Evolutionary conservation across 2,888 invertebrate species (phyloP).

Genomic region (Tetropium fuscum): DNA sequence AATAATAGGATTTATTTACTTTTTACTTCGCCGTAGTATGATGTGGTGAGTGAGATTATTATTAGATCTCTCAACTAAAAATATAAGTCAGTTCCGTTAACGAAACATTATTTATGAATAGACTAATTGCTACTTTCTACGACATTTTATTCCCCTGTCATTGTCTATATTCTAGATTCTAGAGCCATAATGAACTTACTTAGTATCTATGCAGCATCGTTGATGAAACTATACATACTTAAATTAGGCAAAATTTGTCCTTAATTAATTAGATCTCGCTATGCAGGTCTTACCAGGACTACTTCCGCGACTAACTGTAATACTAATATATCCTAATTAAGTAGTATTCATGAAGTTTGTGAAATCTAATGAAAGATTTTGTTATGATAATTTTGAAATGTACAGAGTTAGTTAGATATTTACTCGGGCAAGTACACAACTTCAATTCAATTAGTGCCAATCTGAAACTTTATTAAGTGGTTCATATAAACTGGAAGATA

Average conservation of each 20-base stretch:
- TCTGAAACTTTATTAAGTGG: conserved; percentile 57
- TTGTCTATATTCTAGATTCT: too few species aligned
- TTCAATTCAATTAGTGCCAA: conserved; percentile 57
- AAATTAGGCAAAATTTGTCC: not conserved
- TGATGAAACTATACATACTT: not conserved
- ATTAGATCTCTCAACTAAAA: too few species aligned
- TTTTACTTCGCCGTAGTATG: too few species aligned
- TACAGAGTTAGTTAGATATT: conserved; percentile 14
- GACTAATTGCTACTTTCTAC: too few species aligned
- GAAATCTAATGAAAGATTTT: conserved; percentile 14
- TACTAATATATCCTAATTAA: conserved; percentile 8
- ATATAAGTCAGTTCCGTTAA: too few species aligned
- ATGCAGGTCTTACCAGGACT: not conserved
- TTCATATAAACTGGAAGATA: conserved; percentile 54
- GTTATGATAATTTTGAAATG: conserved; percentile 20
- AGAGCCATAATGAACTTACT: too few species aligned
- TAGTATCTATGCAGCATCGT: too few species aligned
- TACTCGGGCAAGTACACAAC: conserved; percentile 41
- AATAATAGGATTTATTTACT: too few species aligned
- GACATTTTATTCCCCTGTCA: too few species aligned
- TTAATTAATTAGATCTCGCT: conserved; percentile 3
- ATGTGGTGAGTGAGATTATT: too few species aligned
- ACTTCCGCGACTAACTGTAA: conserved; percentile 1
- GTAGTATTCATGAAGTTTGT: conserved; percentile 22
- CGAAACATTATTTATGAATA: too few species aligned